Conservation (phyloP, 2,888 invertebrate genomes). For the Onchidella celtica region DNA sequence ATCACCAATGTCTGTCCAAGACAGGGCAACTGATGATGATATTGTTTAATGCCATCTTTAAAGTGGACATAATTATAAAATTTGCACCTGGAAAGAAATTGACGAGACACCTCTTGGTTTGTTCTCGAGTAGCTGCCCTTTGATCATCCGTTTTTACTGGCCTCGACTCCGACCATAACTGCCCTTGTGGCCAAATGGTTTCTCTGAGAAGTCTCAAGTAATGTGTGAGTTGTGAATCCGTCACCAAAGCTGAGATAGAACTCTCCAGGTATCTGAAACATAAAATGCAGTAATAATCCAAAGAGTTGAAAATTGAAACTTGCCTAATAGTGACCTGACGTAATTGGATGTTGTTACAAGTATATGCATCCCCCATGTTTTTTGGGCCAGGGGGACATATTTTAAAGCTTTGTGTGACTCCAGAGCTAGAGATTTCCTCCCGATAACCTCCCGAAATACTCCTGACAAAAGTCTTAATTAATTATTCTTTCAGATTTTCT, state of each 20-base stretch:
- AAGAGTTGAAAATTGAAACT: background rate
- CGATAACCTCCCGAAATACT: no score
- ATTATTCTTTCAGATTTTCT: no score
- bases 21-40: no score
- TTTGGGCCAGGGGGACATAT: no score
- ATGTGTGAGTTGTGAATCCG: conserved; percentile 18
- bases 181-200: conserved; percentile 70
- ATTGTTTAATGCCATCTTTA: no score
- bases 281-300: background rate
- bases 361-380: no score
- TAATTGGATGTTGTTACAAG: no score
- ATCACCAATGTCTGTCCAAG: no score
- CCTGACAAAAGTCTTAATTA: no score
- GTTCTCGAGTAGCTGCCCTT: conserved; percentile 59
- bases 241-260: background rate
- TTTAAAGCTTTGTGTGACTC: no score
- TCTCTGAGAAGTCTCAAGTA: conserved; percentile 70
- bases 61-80: background rate
- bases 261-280: conserved; percentile 28
- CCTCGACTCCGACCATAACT: conserved; percentile 55
- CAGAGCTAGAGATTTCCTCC: no score
- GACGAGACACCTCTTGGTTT: conserved; percentile 63
- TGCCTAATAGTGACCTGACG: no score
- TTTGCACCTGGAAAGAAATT: conserved; percentile 71
- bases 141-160: conserved; percentile 60